Evolutionary conservation across 2,888 invertebrate genomes (phyloP).

Genomic region (Cryptops parisi): DNA sequence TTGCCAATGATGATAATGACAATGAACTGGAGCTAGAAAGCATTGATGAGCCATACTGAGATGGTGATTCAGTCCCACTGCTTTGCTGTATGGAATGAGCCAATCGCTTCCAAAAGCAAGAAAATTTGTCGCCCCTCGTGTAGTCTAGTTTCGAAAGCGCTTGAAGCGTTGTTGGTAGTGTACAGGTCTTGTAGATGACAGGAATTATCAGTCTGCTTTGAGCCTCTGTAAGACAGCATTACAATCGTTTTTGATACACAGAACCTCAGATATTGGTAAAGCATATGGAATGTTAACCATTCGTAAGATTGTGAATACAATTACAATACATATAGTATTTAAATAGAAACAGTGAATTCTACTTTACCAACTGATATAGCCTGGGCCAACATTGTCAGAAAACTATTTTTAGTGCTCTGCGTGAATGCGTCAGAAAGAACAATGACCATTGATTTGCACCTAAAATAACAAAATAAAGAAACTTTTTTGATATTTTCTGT

Average conservation of each 20-base stretch:
- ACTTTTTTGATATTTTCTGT: background rate
- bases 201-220: conserved; percentile 1
- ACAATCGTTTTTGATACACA: background rate
- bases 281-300: background rate
- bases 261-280: background rate
- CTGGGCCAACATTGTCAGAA: conserved; percentile 6
- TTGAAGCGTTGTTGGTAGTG: background rate
- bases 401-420: background rate
- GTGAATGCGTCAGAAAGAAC: conserved; percentile 6
- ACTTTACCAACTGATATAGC: conserved; percentile 2
- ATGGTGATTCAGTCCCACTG: no score
- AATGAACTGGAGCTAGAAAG: background rate
- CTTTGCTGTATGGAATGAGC: background rate
- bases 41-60: background rate
- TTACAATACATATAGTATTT: no score
- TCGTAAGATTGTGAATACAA: no score
- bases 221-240: background rate
- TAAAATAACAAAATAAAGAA: background rate
- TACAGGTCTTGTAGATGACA: conserved; percentile 3
- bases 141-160: conserved; percentile 2
- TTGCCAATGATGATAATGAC: background rate
- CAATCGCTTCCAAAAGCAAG: conserved; percentile 2
- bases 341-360: background rate
- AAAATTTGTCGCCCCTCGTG: background rate
- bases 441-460: conserved; percentile 1